phyloP scores from a whole-genome alignment of 2,113 vertebrate species.

The Brachirus orientalis region DNA sequence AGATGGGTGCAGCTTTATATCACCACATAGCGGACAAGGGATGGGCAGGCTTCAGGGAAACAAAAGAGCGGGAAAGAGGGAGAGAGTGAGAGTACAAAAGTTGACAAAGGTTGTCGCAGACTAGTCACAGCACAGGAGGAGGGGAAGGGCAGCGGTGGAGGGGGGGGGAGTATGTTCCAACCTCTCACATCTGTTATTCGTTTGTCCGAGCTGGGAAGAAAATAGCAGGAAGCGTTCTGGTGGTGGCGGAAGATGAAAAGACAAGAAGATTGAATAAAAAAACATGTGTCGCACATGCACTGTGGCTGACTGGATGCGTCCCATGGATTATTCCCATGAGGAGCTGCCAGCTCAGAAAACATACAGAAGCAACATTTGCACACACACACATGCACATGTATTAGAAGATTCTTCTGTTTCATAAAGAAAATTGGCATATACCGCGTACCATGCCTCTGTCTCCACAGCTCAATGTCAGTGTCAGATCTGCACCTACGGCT shows the following conservation, averaged over 20 bases:
- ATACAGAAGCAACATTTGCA: slow-evolving; percentile 6
- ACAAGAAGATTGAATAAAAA: slow-evolving; percentile 87
- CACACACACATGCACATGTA: slow-evolving; percentile 18
- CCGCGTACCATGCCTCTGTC: too few species aligned
- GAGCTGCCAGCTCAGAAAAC: slow-evolving; percentile 66
- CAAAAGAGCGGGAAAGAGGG: slow-evolving; percentile 45
- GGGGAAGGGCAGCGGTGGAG: slow-evolving; percentile 82
- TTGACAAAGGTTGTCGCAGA: slow-evolving; percentile 94
- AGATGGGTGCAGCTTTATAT: slow-evolving; percentile 66
- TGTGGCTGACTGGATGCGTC: slow-evolving; percentile 88
- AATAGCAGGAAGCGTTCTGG: slow-evolving; percentile 96
- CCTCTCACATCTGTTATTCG: slow-evolving; percentile 97
- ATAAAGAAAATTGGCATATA: slow-evolving; percentile 51
- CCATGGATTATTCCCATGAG: slow-evolving; percentile 75
- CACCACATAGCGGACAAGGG: slow-evolving; percentile 72
- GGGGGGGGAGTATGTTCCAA: slow-evolving; percentile 83
- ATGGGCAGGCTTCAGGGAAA: slow-evolving; percentile 64
- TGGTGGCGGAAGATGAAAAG: slow-evolving; percentile 96
- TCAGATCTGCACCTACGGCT: slow-evolving; percentile 62
- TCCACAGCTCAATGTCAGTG: too few species aligned
- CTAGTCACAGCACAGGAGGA: slow-evolving; percentile 61
- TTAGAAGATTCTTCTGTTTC: slow-evolving; percentile 44
- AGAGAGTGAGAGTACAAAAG: slow-evolving; percentile 83
- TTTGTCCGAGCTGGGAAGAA: slow-evolving; percentile 96
- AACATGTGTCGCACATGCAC: slow-evolving; percentile 91